phyloP scores from a whole-genome alignment of 1,140 invertebrate genomes.

The Dreissena rostriformis region DNA sequence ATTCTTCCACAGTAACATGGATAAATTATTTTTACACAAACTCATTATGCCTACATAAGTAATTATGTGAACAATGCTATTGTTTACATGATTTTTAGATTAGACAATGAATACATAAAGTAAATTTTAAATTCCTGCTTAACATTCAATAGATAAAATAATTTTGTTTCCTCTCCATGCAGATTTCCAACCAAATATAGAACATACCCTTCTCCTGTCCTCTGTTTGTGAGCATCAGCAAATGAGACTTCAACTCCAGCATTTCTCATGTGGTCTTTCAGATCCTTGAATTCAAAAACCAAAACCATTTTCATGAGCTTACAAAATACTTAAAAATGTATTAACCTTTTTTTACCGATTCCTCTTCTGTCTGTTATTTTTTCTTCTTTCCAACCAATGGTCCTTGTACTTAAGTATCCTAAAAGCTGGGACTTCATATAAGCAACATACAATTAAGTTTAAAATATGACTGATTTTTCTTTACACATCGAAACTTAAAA shows the following conservation, averaged over 20 bases:
- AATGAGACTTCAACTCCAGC: constrained; percentile 98
- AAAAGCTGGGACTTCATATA: neutral
- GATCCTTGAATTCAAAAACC: constrained; percentile 87
- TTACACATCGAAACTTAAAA: too few species aligned
- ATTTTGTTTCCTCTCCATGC: neutral
- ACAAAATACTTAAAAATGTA: neutral
- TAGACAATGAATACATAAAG: neutral
- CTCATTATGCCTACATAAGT: too few species aligned
- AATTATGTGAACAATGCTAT: too few species aligned
- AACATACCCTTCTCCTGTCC: constrained; percentile 97
- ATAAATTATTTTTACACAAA: too few species aligned
- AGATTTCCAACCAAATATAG: neutral
- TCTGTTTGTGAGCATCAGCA: constrained; percentile 98
- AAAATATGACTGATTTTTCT: too few species aligned
- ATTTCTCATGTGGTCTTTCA: constrained; percentile 99
- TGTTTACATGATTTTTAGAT: too few species aligned
- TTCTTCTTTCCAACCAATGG: neutral
- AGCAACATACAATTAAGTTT: neutral
- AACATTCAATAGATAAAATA: neutral
- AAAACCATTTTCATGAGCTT: neutral
- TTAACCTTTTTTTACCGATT: neutral
- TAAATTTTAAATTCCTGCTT: too few species aligned
- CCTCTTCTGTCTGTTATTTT: neutral
- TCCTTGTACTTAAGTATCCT: neutral
- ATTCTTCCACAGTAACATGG: too few species aligned